phyloP scores from a whole-genome alignment of 1,140 invertebrate genomes.

The Drosophila eugracilis region DNA sequence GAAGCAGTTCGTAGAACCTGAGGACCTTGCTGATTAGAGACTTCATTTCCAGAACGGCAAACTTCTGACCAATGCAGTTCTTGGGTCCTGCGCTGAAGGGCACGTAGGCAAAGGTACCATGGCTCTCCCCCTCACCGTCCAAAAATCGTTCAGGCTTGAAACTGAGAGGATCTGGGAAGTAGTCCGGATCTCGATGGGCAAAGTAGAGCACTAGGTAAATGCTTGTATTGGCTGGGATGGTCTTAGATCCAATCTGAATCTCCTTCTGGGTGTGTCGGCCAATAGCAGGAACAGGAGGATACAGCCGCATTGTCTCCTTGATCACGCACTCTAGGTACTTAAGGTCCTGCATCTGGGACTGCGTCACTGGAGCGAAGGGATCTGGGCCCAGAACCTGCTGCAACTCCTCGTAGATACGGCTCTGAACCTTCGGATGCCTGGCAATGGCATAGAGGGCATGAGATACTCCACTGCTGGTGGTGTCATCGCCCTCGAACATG shows the following conservation, averaged over 20 bases:
- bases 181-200: conserved; percentile 53
- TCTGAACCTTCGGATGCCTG: conserved; percentile 83
- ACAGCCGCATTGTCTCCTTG: conserved; percentile 86
- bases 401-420: conserved; percentile 87
- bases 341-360: conserved; percentile 84
- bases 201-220: conserved; percentile 82
- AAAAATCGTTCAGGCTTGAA: conserved; percentile 89
- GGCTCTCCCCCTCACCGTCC: conserved; percentile 59
- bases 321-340: conserved; percentile 87
- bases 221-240: conserved; percentile 57
- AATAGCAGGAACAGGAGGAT: conserved; percentile 86
- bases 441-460: conserved; percentile 62
- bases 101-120: conserved; percentile 86
- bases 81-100: conserved; percentile 88
- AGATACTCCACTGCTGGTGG: conserved; percentile 67
- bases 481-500: conserved; percentile 88
- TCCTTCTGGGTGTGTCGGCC: conserved; percentile 84
- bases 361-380: conserved; percentile 70
- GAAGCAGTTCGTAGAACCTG: conserved; percentile 86
- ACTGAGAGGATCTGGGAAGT: conserved; percentile 63
- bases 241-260: conserved; percentile 47
- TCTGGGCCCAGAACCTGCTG: conserved; percentile 85
- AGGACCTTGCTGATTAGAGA: conserved; percentile 88
- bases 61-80: conserved; percentile 91
- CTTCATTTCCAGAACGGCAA: conserved; percentile 92